phyloP scores from a whole-genome alignment of 2,888 invertebrate genomes.

The Matsumyia berberina region DNA sequence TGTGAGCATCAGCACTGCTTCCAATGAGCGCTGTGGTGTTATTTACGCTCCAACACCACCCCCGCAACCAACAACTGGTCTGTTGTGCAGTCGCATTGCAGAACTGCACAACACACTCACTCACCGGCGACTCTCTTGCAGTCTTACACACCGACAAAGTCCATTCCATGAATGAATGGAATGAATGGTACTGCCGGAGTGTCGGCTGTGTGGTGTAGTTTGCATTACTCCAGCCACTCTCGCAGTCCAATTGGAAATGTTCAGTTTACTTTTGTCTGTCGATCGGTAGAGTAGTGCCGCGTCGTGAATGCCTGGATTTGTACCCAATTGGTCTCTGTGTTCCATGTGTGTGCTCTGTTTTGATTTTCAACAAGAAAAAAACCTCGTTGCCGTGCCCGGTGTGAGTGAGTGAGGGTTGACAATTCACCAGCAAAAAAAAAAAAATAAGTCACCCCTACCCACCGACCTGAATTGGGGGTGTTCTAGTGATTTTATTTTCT shows the following conservation, averaged over 20 bases:
- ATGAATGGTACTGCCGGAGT: slow-evolving; percentile 19
- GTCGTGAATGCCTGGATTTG: slow-evolving; percentile 56
- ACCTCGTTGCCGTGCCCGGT: slow-evolving; percentile 56
- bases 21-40: slow-evolving; percentile 49
- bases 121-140: slow-evolving; percentile 30
- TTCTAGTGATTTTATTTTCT: slow-evolving; percentile 39
- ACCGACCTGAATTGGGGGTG: slow-evolving; percentile 31
- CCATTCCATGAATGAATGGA: slow-evolving; percentile 72
- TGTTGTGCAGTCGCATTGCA: slow-evolving; percentile 57
- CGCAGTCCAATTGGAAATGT: slow-evolving; percentile 73
- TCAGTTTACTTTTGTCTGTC: slow-evolving; percentile 75
- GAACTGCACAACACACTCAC: slow-evolving; percentile 66
- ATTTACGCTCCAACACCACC: slow-evolving; percentile 66
- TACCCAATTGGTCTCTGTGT: slow-evolving; percentile 42
- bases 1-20: slow-evolving; percentile 16
- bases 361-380: slow-evolving; percentile 41
- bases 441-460: slow-evolving; percentile 50
- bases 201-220: slow-evolving; percentile 20
- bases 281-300: slow-evolving; percentile 63
- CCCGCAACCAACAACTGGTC: slow-evolving; percentile 39
- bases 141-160: slow-evolving; percentile 39
- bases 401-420: slow-evolving; percentile 67
- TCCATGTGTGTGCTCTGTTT: slow-evolving; percentile 60
- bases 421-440: slow-evolving; percentile 54
- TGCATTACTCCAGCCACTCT: slow-evolving; percentile 71